Evolutionary conservation across 2,113 vertebrate species (phyloP).

Genomic region (Psittacula cyanocephala): DNA sequence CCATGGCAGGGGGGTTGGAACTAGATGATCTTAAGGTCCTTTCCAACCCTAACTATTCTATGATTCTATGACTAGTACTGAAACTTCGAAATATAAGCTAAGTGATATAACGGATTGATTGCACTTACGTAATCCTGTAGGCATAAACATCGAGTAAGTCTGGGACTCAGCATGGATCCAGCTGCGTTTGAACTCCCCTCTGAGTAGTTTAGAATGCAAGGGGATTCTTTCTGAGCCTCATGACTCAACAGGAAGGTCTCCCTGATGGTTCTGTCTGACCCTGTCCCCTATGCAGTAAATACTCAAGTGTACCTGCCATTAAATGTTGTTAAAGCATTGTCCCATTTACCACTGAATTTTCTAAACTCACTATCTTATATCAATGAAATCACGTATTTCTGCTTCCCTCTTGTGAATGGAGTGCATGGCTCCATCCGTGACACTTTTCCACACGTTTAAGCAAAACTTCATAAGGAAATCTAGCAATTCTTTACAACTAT

Average conservation of each 20-base stretch:
- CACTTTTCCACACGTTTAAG: neutral
- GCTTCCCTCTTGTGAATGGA: neutral
- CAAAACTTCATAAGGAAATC: neutral
- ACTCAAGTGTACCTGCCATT: neutral
- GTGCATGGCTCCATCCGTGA: neutral
- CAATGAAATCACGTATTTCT: neutral
- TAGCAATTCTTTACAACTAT: neutral
- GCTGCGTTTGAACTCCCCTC: neutral
- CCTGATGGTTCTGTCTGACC: neutral
- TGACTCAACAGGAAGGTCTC: neutral
- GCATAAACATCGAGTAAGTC: neutral
- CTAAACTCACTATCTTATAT: neutral
- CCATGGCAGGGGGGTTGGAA: no score
- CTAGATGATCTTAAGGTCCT: no score
- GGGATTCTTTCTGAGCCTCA: neutral
- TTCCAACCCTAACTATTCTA: no score
- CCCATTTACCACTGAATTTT: neutral
- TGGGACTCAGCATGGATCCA: neutral
- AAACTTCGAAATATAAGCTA: neutral
- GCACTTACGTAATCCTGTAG: neutral
- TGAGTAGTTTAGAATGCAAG: neutral
- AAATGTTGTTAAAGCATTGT: neutral
- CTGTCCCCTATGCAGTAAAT: neutral
- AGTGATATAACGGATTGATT: neutral
- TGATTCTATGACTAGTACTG: no score